Percentiles rank a stretch among this genome's conserved stretches.
phyloP scores from a whole-genome alignment of 2,113 vertebrate species.

The Capreolus pygargus region DNA sequence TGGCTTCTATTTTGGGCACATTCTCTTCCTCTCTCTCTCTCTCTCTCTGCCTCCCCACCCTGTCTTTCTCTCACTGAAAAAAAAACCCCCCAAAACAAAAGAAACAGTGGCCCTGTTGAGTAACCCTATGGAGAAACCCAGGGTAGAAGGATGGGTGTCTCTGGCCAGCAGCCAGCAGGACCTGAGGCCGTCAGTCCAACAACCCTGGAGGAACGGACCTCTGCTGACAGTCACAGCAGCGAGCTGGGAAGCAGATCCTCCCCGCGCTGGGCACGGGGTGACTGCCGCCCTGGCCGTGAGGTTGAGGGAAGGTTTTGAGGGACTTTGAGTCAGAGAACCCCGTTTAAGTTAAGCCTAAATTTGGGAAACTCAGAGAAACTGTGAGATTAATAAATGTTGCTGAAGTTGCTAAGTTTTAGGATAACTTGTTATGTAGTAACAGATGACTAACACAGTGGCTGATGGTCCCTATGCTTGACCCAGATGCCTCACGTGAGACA shows the following conservation, averaged over 20 bases:
- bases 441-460: background rate
- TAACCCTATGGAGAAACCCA: background rate
- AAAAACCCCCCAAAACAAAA: background rate
- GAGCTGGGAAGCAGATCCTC: background rate
- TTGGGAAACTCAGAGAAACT: background rate
- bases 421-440: background rate
- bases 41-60: background rate
- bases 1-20: background rate
- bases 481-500: background rate
- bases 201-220: background rate
- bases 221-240: background rate
- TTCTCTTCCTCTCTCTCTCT: background rate
- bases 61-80: background rate
- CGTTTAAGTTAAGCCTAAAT: background rate
- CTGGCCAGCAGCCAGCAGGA: background rate
- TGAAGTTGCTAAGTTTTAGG: background rate
- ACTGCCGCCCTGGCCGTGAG: background rate
- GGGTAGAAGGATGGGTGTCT: background rate
- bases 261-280: rapidly evolving
- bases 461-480: background rate
- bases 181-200: background rate
- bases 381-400: background rate
- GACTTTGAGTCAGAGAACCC: background rate
- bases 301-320: background rate
- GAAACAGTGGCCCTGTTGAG: background rate